A percentile compares a stretch with the other conserved stretches of the same genome.
Evolutionary conservation across 1,140 invertebrate species (phyloP).

Genomic region (Drosophila hydei): DNA sequence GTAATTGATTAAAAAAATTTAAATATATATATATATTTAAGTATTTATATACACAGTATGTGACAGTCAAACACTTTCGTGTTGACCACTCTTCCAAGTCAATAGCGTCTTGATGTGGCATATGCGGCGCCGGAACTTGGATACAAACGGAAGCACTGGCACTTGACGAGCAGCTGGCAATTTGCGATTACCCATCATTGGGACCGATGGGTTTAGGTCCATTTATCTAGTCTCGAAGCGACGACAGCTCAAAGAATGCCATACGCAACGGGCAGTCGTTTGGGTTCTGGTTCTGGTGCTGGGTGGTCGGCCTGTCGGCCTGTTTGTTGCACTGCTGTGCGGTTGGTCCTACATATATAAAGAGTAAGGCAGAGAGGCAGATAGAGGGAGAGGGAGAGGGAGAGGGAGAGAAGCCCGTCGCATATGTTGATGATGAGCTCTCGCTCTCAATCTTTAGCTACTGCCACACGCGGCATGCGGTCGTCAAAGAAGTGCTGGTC

Average conservation of each 20-base stretch:
- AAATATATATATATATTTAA: background rate
- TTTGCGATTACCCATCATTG: slow-evolving; percentile 57
- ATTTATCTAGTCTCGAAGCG: slow-evolving; percentile 73
- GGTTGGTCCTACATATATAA: slow-evolving; percentile 71
- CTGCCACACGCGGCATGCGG: slow-evolving; percentile 78
- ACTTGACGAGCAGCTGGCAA: slow-evolving; percentile 79
- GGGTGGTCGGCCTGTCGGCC: slow-evolving; percentile 51
- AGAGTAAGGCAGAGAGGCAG: slow-evolving; percentile 5
- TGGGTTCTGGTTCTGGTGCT: slow-evolving; percentile 27
- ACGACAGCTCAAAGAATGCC: slow-evolving; percentile 80
- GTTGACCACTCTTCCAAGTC: background rate
- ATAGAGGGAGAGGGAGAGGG: background rate
- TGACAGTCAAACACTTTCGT: background rate
- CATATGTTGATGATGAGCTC: slow-evolving; percentile 74
- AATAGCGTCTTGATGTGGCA: slow-evolving; percentile 47
- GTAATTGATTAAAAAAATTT: too few relatives aligned
- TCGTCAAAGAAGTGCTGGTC: slow-evolving; percentile 72
- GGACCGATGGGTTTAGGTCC: slow-evolving; percentile 33
- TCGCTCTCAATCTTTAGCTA: slow-evolving; percentile 61
- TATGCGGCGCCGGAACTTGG: slow-evolving; percentile 74
- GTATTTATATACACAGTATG: background rate
- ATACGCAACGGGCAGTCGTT: slow-evolving; percentile 70
- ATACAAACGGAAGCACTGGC: slow-evolving; percentile 67
- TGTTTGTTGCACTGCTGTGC: slow-evolving; percentile 79
- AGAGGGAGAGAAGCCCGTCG: slow-evolving; percentile 1